Evolutionary conservation across 2,797 vertebrate species (phyloP).

Genomic region (Thaleichthys pacificus): DNA sequence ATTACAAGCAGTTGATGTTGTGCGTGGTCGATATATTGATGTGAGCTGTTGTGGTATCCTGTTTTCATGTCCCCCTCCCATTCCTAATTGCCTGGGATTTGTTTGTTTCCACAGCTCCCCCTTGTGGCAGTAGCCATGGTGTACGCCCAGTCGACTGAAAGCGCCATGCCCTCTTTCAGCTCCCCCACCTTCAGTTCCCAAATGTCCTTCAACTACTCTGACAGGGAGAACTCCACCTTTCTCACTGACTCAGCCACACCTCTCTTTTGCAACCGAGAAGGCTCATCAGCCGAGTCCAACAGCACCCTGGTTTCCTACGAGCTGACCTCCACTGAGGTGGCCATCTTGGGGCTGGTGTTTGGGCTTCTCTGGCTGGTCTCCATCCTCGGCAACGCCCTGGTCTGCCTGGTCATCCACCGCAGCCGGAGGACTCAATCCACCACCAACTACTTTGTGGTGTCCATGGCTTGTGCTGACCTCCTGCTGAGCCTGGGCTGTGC

Average conservation of each 20-base stretch:
- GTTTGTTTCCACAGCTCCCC: slow-evolving; percentile 57
- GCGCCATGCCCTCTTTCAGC: slow-evolving; percentile 58
- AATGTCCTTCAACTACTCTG: slow-evolving; percentile 76
- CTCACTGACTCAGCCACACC: slow-evolving; percentile 47
- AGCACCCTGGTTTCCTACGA: slow-evolving; percentile 56
- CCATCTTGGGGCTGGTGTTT: slow-evolving; percentile 76
- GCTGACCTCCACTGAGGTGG: slow-evolving; percentile 74
- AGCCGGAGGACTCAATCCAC: slow-evolving; percentile 95
- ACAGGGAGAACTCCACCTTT: slow-evolving; percentile 51
- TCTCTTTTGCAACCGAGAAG: slow-evolving; percentile 42
- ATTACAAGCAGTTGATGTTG: too few relatives aligned
- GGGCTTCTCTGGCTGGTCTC: slow-evolving; percentile 86
- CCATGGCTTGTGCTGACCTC: slow-evolving; percentile 91
- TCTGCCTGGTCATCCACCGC: slow-evolving; percentile 91
- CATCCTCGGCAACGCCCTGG: slow-evolving; percentile 85
- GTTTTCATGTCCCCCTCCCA: background rate
- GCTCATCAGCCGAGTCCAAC: slow-evolving; percentile 56
- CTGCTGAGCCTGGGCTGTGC: slow-evolving; percentile 80
- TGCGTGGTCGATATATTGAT: too few relatives aligned
- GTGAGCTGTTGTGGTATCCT: too few relatives aligned
- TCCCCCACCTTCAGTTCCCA: slow-evolving; percentile 61
- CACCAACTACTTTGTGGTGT: slow-evolving; percentile 95
- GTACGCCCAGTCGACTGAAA: slow-evolving; percentile 69
- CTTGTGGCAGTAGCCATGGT: slow-evolving; percentile 63
- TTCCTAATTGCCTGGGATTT: slow-evolving; percentile 19